Evolutionary conservation across 2,888 invertebrate genomes (phyloP).

Genomic region (Amaurobius ferox): DNA sequence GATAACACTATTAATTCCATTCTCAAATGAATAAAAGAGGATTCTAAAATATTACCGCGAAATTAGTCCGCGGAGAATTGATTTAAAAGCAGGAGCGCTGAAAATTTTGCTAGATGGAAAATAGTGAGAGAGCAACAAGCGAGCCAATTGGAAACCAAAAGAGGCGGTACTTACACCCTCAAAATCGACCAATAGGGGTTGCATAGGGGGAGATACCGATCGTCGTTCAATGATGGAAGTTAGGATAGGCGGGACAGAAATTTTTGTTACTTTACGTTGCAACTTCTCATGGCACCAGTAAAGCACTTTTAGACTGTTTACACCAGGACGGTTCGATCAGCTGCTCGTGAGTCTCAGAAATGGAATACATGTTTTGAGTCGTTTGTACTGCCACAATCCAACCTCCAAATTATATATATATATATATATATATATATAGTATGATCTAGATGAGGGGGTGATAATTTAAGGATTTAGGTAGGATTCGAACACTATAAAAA

Average conservation of each 20-base stretch:
- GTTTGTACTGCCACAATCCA: no score
- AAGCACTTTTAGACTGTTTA: conserved; percentile 29
- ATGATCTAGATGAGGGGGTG: no score
- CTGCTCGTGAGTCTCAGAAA: not conserved
- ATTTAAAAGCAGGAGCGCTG: conserved; percentile 49
- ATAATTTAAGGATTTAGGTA: no score
- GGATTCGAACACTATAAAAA: not conserved
- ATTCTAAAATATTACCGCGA: conserved; percentile 63
- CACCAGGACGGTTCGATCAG: conserved; percentile 22
- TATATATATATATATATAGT: no score
- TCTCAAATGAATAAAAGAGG: conserved; percentile 56
- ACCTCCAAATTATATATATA: no score
- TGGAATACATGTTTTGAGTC: not conserved
- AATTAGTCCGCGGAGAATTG: conserved; percentile 59
- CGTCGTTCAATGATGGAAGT: conserved; percentile 16
- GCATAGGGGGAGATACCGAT: conserved; percentile 32
- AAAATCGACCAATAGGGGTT: conserved; percentile 53
- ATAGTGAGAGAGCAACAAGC: conserved; percentile 53
- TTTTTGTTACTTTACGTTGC: conserved; percentile 26
- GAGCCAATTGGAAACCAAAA: conserved; percentile 48
- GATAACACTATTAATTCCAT: conserved; percentile 61
- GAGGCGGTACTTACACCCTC: conserved; percentile 45
- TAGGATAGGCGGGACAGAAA: conserved; percentile 44
- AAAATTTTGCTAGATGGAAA: conserved; percentile 36
- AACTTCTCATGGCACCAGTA: conserved; percentile 13